Percentiles rank a stretch among this genome's conserved stretches.
phyloP scores from a whole-genome alignment of 2,888 invertebrate genomes.

The Bhutanitis thaidina region DNA sequence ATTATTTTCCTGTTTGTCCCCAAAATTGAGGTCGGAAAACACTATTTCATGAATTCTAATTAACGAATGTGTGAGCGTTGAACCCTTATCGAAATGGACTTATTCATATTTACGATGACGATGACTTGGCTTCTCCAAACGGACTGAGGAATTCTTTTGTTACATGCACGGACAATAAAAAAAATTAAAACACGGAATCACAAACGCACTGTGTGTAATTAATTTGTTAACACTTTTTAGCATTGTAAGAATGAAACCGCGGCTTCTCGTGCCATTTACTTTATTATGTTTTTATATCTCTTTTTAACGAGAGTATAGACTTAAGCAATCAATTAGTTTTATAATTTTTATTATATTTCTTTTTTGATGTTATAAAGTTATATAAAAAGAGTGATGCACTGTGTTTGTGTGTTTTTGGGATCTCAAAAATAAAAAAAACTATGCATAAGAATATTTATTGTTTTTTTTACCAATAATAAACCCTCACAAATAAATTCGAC shows the following conservation, averaged over 20 bases:
- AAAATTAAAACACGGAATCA: conserved; percentile 39
- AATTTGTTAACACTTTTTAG: conserved; percentile 24
- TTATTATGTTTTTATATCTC: conserved; percentile 12
- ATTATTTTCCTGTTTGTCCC: conserved; percentile 30
- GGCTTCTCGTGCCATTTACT: conserved; percentile 68
- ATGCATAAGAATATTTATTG: conserved; percentile 47
- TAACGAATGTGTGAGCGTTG: neutral
- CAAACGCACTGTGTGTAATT: conserved; percentile 32
- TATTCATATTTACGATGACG: conserved; percentile 31
- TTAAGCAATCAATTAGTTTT: conserved; percentile 33
- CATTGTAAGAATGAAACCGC: conserved; percentile 52
- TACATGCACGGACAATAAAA: conserved; percentile 51
- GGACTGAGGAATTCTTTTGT: conserved; percentile 41
- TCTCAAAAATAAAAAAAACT: conserved; percentile 76
- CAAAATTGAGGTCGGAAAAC: neutral
- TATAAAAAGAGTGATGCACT: conserved; percentile 48
- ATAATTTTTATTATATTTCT: conserved; percentile 30
- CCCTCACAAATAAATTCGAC: too few species aligned
- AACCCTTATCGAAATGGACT: conserved; percentile 4
- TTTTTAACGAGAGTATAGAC: conserved; percentile 25
- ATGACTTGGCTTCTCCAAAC: conserved; percentile 60
- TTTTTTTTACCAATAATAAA: conserved; percentile 22
- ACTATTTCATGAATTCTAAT: conserved; percentile 11
- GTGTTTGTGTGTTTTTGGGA: conserved; percentile 79
- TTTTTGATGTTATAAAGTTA: conserved; percentile 31